Evolutionary conservation across 2,797 vertebrate species (phyloP).

Genomic region (Pitangus sulphuratus): DNA sequence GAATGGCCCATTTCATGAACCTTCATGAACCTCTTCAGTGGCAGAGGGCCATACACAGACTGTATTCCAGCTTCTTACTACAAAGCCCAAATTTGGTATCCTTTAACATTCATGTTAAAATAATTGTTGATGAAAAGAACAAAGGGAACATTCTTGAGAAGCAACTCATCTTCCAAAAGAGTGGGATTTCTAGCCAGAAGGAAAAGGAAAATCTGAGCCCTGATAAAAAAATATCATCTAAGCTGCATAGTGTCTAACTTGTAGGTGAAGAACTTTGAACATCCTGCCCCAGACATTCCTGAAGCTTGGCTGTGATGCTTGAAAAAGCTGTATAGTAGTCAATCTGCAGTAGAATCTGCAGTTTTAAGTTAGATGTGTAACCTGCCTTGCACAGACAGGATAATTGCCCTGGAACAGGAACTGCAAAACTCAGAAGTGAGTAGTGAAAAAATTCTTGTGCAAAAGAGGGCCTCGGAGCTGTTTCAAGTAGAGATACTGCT

Average conservation of each 20-base stretch:
- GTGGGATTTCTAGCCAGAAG: neutral
- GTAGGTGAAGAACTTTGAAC: neutral
- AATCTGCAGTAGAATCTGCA: neutral
- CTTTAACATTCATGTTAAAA: neutral
- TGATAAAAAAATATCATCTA: neutral
- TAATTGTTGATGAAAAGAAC: neutral
- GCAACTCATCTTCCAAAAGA: neutral
- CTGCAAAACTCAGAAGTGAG: neutral
- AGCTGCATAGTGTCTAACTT: neutral
- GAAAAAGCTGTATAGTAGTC: neutral
- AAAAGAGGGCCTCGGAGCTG: neutral
- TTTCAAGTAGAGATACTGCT: neutral
- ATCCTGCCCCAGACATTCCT: neutral
- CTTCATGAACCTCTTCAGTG: neutral
- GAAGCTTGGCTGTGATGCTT: neutral
- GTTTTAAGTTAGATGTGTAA: neutral
- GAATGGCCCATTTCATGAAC: neutral
- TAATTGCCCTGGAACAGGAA: neutral
- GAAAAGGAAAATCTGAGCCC: neutral
- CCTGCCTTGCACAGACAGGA: neutral
- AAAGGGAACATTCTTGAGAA: neutral
- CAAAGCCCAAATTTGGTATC: neutral
- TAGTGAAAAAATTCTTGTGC: neutral
- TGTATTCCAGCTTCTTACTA: neutral
- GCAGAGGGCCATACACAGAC: neutral